Conservation (phyloP, 2,888 invertebrate genomes). For the Lacanobia oleracea region DNA sequence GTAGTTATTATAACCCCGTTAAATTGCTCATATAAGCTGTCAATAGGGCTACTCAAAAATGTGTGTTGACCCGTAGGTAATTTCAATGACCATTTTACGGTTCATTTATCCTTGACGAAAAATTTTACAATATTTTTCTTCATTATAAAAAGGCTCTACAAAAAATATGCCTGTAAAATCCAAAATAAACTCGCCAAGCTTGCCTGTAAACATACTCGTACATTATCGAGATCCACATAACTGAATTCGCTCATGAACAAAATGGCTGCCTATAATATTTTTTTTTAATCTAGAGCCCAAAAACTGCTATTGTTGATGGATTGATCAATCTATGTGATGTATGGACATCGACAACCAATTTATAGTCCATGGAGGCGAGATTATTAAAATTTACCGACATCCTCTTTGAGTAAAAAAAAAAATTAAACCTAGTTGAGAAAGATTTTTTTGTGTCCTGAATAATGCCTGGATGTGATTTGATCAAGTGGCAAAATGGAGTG, state of each 20-base stretch:
- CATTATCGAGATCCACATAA: constrained; percentile 18
- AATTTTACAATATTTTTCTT: not conserved
- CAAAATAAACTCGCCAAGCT: not conserved
- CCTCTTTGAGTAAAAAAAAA: not conserved
- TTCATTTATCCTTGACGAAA: not conserved
- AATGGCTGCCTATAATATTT: constrained; percentile 29
- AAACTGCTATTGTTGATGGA: constrained; percentile 55
- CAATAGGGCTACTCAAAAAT: too few relatives aligned
- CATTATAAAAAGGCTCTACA: not conserved
- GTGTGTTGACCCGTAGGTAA: too few relatives aligned
- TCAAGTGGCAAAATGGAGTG: not conserved
- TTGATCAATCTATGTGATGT: constrained; percentile 63
- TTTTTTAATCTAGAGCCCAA: constrained; percentile 37
- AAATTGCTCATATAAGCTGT: too few relatives aligned
- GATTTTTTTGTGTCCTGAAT: not conserved
- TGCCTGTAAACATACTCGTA: constrained; percentile 9
- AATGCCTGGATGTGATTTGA: not conserved
- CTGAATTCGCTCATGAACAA: constrained; percentile 38
- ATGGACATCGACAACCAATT: constrained; percentile 54
- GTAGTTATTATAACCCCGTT: too few relatives aligned
- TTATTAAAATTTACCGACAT: constrained; percentile 61
- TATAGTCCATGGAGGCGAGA: constrained; percentile 37
- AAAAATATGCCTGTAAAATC: not conserved
- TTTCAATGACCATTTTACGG: too few relatives aligned
- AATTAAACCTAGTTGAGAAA: not conserved